phyloP scores from a whole-genome alignment of 1,140 invertebrate genomes.

The Drosophila aff. region DNA sequence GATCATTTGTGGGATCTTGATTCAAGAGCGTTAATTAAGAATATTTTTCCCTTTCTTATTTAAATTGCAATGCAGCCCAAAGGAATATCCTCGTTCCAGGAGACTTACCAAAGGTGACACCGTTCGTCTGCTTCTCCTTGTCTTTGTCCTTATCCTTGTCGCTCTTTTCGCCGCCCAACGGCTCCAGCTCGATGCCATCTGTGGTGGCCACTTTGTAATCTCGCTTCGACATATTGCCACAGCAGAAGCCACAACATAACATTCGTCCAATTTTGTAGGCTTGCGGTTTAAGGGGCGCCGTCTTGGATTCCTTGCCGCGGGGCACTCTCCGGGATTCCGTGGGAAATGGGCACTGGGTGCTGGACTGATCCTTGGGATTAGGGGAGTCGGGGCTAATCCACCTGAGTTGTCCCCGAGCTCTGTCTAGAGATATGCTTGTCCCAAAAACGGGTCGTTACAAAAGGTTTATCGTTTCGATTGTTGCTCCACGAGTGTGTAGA shows the following conservation, averaged over 20 bases:
- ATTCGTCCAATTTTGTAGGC: constrained; percentile 82
- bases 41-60: neutral
- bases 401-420: neutral
- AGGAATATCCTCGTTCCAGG: neutral
- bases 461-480: constrained; percentile 20
- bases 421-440: constrained; percentile 45
- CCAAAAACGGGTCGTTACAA: constrained; percentile 41
- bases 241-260: constrained; percentile 85
- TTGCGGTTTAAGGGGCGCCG: constrained; percentile 74
- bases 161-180: constrained; percentile 82
- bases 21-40: constrained; percentile 12
- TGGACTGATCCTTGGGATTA: neutral
- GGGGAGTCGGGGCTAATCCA: constrained; percentile 7
- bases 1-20: constrained; percentile 36
- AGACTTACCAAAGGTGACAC: constrained; percentile 84
- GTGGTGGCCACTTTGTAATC: constrained; percentile 85
- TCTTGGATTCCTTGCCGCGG: constrained; percentile 46
- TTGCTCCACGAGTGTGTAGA: constrained; percentile 36
- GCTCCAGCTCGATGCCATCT: constrained; percentile 85
- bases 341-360: constrained; percentile 7
- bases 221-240: constrained; percentile 85
- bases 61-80: constrained; percentile 39
- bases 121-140: constrained; percentile 84
- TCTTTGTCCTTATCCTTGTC: constrained; percentile 84
- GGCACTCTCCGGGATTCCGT: constrained; percentile 13